These are phyloP conservation scores for Brachionus sp. DNA, from an alignment of 1,140 invertebrate species.

Conservation along the genomic window DNA sequence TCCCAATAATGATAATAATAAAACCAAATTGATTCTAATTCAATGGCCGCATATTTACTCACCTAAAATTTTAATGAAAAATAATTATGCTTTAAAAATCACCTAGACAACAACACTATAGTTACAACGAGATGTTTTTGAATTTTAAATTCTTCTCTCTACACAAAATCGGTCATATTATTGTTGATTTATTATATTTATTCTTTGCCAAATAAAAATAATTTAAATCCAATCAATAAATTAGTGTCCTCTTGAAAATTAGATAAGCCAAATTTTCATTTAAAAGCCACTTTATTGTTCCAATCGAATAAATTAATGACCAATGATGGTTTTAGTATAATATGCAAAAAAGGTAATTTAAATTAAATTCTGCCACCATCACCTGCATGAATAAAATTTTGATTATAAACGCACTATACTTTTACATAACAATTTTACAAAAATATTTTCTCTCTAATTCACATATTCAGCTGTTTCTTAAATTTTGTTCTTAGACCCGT, in stretches of 20 bases:
- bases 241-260: neutral
- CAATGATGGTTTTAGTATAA: slow-evolving; percentile 42
- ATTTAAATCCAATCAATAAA: neutral
- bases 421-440: slow-evolving; percentile 21
- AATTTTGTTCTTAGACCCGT: neutral
- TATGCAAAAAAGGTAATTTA: slow-evolving; percentile 46
- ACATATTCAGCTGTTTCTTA: neutral
- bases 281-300: neutral
- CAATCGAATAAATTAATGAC: neutral
- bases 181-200: slow-evolving; percentile 21
- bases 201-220: neutral
- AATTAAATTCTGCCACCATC: neutral
- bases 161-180: slow-evolving; percentile 26
- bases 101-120: slow-evolving; percentile 22
- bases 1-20: no score
- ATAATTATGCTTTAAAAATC: neutral
- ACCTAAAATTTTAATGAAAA: neutral
- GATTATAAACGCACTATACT: neutral
- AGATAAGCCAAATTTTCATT: neutral
- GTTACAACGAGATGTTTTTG: slow-evolving; percentile 31
- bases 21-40: neutral
- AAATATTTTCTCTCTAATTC: slow-evolving; percentile 13
- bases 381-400: slow-evolving; percentile 21
- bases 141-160: slow-evolving; percentile 3
- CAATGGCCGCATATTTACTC: neutral